A percentile compares a stretch with the other conserved stretches of the same genome.
phyloP scores from a whole-genome alignment of 2,113 vertebrate genomes.

The Chamaetylas fuelleborni region DNA sequence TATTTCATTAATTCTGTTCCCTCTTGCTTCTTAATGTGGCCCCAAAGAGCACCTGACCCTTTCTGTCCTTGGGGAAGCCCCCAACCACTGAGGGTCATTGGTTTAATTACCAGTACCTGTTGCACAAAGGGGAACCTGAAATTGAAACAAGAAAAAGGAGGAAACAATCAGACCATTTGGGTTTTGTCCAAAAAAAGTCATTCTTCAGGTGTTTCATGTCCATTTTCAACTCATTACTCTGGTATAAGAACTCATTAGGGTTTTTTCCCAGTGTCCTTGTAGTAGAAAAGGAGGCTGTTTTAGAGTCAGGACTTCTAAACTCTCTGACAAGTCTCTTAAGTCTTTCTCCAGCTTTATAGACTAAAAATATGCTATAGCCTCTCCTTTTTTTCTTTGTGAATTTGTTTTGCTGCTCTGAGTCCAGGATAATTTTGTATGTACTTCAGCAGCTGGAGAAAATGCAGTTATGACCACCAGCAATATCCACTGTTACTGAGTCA shows the following conservation, averaged over 20 bases:
- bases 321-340: neutral
- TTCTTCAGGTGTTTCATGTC: neutral
- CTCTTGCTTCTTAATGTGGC: neutral
- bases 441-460: conserved; percentile 6
- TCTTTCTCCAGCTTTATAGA: neutral
- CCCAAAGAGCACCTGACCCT: neutral
- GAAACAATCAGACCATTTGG: neutral
- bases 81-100: neutral
- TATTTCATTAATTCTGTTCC: neutral
- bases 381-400: neutral
- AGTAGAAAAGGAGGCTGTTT: neutral
- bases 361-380: neutral
- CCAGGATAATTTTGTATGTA: neutral
- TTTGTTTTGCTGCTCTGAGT: conserved; percentile 6
- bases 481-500: neutral
- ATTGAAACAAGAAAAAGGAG: neutral
- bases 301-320: neutral
- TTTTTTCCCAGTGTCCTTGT: neutral
- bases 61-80: neutral
- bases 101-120: neutral
- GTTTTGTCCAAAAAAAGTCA: neutral
- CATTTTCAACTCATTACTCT: neutral
- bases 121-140: neutral
- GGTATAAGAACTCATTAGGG: neutral
- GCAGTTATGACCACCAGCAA: conserved; percentile 8